A percentile compares a stretch with the other conserved stretches of the same genome.
Conservation (phyloP, 2,797 vertebrate species). For the Sebastes trivittatus region DNA sequence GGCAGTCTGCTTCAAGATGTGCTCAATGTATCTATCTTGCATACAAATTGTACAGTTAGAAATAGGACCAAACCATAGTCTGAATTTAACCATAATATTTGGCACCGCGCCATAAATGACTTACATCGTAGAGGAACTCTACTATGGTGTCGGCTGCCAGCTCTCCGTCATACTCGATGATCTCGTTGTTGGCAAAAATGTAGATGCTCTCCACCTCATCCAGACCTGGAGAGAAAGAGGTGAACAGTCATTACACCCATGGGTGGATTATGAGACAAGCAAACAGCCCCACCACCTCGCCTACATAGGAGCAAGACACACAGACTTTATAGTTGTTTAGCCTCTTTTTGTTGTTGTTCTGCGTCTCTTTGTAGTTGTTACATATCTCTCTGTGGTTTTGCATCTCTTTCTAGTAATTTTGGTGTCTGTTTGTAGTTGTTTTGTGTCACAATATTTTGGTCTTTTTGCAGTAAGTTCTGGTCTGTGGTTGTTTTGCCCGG, state of each 20-base stretch:
- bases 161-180: constrained; percentile 93
- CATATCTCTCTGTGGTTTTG: too few species aligned
- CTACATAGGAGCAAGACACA: too few species aligned
- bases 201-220: constrained; percentile 92
- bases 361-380: too few species aligned
- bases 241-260: neutral
- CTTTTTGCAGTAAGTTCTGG: too few species aligned
- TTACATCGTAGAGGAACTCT: constrained; percentile 93
- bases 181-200: constrained; percentile 90
- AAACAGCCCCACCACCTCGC: too few species aligned
- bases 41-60: neutral
- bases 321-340: too few species aligned
- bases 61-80: neutral
- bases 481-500: too few species aligned
- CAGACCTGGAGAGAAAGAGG: constrained; percentile 79
- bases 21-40: neutral
- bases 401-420: too few species aligned
- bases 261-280: neutral
- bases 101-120: constrained; percentile 24
- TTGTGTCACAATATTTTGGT: too few species aligned
- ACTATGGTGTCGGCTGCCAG: constrained; percentile 91
- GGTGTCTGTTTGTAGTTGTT: too few species aligned
- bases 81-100: neutral
- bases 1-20: neutral
- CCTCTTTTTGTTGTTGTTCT: too few species aligned